Base-by-base conservation (phyloP, 1,140 invertebrate genomes). In the Tetramorium parvispinum region DNA sequence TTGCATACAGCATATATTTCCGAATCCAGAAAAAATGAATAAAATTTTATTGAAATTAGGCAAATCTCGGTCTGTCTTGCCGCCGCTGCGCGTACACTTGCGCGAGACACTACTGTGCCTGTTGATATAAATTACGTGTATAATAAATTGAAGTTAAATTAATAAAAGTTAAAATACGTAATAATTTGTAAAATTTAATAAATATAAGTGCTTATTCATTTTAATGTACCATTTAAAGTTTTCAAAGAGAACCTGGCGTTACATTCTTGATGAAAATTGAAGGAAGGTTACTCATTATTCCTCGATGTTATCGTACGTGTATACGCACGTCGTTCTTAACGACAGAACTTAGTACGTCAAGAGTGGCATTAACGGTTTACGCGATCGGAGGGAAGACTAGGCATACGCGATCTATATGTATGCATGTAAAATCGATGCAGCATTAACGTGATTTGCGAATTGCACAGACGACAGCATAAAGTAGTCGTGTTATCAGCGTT, bases 401-500 rank as follows among this genome's bases (percentile, higher is more conserved):
- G 16, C 11, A 57, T 46, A 16, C 65, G 32, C 32, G 37, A 57
- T 8, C 21, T 68, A 13, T 21, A 6, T 5, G 65, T 13, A n/a
- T 78, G 81, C 70, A 49, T 83, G 55, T 13, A 85, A 76, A 83
- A 75, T 76, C 70, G 81, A 85, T 63, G 37, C 70, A 49, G 55
- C 24, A 46, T 51, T 85, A 85, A 57, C 13, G n/a, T 32, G n/a
- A 68, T 46, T 57, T 53, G 70, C 70, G 63, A 85, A 61, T 78
- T 76, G 57, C 55, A 76, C 70, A 65, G 55, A 37, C 24, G 57
- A 40, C 46, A 53, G 46, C 32, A 37, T 55, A 85, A 85, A 63
- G 40, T 85, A 65, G 73, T 76, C 68, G 70, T 59, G 21, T 21
- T 85, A 78, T 85, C 82, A 43, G 59, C 61, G 11, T n/a, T n/a